Base-by-base conservation (phyloP, 1,140 invertebrate species). In the Scaptomyza pallida region DNA sequence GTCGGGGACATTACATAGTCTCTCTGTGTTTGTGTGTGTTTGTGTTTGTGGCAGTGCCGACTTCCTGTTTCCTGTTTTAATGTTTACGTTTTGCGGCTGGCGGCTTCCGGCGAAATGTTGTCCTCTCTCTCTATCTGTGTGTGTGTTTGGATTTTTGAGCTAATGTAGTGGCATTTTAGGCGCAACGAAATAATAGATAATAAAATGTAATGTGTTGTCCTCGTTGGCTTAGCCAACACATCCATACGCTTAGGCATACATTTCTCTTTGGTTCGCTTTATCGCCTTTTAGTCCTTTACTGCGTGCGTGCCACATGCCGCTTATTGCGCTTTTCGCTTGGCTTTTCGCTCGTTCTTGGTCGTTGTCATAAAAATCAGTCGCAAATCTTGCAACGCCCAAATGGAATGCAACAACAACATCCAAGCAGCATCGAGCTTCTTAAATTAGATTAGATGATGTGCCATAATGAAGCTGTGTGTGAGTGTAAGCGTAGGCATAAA, bases 401-500 rank as follows among this genome's bases (percentile, higher is more conserved):
- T 72, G 75, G 75, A 73, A 73, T 73, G 74, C 70, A 69, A 82
- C 59, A 72, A 72, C 76, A 73, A 60, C n/a, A n/a, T n/a, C n/a
- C n/a, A n/a, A n/a, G n/a, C n/a, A n/a, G n/a, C n/a, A n/a, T 55
- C 57, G 61, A 75, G 75, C 48, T 44, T 45, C 65, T 52, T 72
- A 62, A 88, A 88, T 88, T 73, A 78, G 82, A 88, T 88, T 69
- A 86, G 75, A 88, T 89, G 75, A 88, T 89, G 82, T 88, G 82
- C 72, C 68, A 88, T 88, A 82, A 88, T 88, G 82, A 88, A 78
- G 68, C 69, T 75, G 72, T 75, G 57, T 30, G 13, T n/a, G n/a
- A n/a, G n/a, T n/a, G n/a, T n/a, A 9, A 8, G 26, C 45, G 55
- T 41, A 26, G 10, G 12, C 33, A 37, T 37, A 37, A 37, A 37